These are phyloP conservation scores for Tetragnatha versicolor DNA, from an alignment of 1,140 invertebrate species.

Conservation along the genomic window DNA sequence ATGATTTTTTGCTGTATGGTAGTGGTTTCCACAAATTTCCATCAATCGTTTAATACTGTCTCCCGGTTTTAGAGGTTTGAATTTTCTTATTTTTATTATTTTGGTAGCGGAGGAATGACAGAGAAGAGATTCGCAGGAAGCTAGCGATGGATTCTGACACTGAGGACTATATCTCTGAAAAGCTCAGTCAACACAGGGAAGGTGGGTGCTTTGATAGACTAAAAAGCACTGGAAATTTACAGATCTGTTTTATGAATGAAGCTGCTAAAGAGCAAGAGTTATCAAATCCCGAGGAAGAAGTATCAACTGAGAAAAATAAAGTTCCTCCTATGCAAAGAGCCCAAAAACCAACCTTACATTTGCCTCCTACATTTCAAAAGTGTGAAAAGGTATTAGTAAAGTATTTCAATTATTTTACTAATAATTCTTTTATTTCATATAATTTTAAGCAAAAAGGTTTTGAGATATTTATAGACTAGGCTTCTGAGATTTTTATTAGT, in stretches of 20 bases:
- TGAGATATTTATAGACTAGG: too few species aligned
- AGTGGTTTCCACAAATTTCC: too few species aligned
- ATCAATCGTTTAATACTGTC: too few species aligned
- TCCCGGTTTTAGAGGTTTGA: background rate
- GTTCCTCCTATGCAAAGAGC: constrained; percentile 29
- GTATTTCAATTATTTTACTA: background rate
- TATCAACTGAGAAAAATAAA: background rate
- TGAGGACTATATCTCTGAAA: constrained; percentile 70
- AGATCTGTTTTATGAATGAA: constrained; percentile 96
- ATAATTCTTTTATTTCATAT: too few species aligned
- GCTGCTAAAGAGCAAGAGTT: constrained; percentile 75
- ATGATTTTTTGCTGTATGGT: too few species aligned
- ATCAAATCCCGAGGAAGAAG: constrained; percentile 34
- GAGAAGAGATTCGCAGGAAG: constrained; percentile 87
- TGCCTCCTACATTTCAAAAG: constrained; percentile 25
- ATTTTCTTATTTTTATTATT: background rate
- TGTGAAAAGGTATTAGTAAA: constrained; percentile 28
- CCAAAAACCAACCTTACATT: constrained; percentile 31
- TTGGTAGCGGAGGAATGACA: constrained; percentile 71
- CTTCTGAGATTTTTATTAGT: too few species aligned
- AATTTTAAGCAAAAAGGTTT: too few species aligned
- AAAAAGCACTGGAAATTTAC: constrained; percentile 89
- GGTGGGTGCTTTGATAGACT: constrained; percentile 70
- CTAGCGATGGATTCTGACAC: constrained; percentile 85
- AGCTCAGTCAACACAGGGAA: constrained; percentile 32